Evolutionary conservation across 1,140 invertebrate genomes (phyloP).

Genomic region (Heliconius eleuchia): DNA sequence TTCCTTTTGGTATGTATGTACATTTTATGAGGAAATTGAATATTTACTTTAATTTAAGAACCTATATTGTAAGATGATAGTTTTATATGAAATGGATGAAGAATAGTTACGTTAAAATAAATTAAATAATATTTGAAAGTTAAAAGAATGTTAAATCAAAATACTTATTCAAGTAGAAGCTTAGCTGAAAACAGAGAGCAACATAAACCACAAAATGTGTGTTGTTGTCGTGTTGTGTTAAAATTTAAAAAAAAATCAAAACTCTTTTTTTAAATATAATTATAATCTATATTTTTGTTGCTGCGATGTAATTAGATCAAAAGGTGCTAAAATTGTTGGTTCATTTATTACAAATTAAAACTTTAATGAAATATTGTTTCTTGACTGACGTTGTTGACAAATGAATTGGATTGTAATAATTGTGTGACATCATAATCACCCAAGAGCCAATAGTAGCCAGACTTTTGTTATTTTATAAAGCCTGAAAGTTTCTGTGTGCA

Average conservation of each 20-base stretch:
- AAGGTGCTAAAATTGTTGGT: not conserved
- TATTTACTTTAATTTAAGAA: too few relatives aligned
- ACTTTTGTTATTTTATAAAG: too few relatives aligned
- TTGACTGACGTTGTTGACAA: too few relatives aligned
- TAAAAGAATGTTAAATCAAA: not conserved
- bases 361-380: not conserved
- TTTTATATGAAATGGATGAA: not conserved
- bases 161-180: not conserved
- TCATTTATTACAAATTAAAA: not conserved
- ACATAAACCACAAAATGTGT: not conserved
- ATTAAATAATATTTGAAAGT: not conserved
- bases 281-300: too few relatives aligned
- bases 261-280: not conserved
- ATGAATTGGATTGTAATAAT: too few relatives aligned
- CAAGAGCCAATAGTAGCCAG: too few relatives aligned
- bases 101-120: not conserved
- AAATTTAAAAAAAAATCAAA: not conserved
- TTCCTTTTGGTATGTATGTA: too few relatives aligned
- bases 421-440: too few relatives aligned
- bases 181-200: not conserved
- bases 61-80: not conserved
- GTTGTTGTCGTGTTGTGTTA: not conserved
- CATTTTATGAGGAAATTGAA: too few relatives aligned
- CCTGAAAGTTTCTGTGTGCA: too few relatives aligned
- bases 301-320: not conserved